These are phyloP conservation scores for Diaprepes abbreviatus DNA, from an alignment of 2,888 invertebrate species.

Conservation along the genomic window DNA sequence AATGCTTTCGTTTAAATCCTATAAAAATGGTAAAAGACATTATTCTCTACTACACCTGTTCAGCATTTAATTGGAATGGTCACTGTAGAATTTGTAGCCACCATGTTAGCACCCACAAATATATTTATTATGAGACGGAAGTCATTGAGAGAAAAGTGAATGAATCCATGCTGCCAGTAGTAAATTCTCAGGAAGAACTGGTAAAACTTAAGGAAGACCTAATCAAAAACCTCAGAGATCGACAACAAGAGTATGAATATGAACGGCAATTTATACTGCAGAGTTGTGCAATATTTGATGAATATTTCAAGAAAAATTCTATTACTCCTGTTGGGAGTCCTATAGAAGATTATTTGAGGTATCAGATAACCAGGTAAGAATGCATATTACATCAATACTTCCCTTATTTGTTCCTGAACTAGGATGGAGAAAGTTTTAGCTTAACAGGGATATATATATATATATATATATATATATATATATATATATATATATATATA, in stretches of 20 bases:
- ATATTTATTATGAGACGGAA: constrained; percentile 61
- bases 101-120: constrained; percentile 60
- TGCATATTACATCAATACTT: no score
- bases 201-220: constrained; percentile 50
- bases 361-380: constrained; percentile 60
- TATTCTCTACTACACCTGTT: constrained; percentile 57
- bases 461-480: no score
- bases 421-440: no score
- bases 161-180: constrained; percentile 55
- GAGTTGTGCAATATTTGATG: constrained; percentile 59
- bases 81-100: constrained; percentile 57
- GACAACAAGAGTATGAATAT: constrained; percentile 53
- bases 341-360: constrained; percentile 59
- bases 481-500: no score
- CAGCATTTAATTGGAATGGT: constrained; percentile 48
- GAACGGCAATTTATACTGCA: constrained; percentile 58
- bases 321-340: constrained; percentile 60
- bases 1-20: constrained; percentile 46
- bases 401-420: no score
- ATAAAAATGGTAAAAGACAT: constrained; percentile 60
- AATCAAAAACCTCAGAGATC: constrained; percentile 52
- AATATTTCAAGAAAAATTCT: constrained; percentile 61
- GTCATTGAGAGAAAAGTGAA: constrained; percentile 54
- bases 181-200: constrained; percentile 53
- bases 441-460: no score